Conservation (phyloP, 2,797 vertebrate species). For the Choloepus didactylus region DNA sequence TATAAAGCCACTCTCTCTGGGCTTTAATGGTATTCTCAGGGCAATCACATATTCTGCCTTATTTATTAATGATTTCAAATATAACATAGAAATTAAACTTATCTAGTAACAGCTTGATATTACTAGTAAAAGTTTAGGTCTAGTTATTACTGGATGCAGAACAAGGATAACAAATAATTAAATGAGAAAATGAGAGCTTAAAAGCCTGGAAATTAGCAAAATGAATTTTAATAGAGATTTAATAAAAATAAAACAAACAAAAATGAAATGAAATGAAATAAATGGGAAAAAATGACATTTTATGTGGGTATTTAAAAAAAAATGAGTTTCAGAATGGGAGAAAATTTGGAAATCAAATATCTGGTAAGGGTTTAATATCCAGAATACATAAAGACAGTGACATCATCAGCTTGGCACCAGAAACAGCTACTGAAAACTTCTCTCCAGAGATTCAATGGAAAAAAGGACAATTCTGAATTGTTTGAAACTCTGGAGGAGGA, state of each 20-base stretch:
- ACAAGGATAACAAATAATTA: constrained; percentile 17
- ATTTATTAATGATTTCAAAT: constrained; percentile 20
- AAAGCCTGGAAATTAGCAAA: constrained; percentile 49
- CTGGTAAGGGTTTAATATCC: too few relatives aligned
- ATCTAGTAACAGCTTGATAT: background rate
- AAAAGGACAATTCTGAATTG: too few relatives aligned
- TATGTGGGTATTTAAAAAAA: background rate
- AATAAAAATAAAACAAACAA: background rate
- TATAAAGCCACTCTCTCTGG: background rate
- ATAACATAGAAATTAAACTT: constrained; percentile 26
- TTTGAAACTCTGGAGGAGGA: too few relatives aligned
- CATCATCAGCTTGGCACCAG: too few relatives aligned
- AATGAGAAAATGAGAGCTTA: constrained; percentile 3
- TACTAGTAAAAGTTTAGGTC: background rate
- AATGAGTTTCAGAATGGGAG: background rate
- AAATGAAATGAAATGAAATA: background rate
- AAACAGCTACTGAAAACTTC: too few relatives aligned
- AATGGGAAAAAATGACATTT: constrained; percentile 18
- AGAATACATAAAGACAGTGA: too few relatives aligned
- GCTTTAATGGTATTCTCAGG: background rate
- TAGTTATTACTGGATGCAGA: background rate
- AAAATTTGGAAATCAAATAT: too few relatives aligned
- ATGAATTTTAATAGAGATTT: constrained; percentile 38
- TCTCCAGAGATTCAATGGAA: too few relatives aligned
- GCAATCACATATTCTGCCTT: background rate